Conservation (phyloP, 2,888 invertebrate genomes). For the Folsomia candida region DNA sequence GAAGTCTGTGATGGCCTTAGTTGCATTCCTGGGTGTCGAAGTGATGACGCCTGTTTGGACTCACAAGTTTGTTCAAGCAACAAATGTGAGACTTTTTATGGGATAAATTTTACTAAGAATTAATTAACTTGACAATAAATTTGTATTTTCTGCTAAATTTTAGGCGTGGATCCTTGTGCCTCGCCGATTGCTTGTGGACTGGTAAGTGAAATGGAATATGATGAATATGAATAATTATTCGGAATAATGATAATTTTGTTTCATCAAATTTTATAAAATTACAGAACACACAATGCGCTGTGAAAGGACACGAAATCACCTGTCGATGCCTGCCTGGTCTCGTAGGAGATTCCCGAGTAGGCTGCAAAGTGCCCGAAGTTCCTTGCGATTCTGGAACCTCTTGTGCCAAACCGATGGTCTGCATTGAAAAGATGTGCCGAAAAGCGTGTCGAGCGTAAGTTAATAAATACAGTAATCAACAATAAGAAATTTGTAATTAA, state of each 20-base stretch:
- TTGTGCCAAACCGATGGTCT: slow-evolving; percentile 70
- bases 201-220: neutral
- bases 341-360: slow-evolving; percentile 70
- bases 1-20: slow-evolving; percentile 80
- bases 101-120: neutral
- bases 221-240: neutral
- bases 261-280: slow-evolving; percentile 27
- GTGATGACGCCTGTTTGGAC: slow-evolving; percentile 71
- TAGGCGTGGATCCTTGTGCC: slow-evolving; percentile 65
- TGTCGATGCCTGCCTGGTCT: slow-evolving; percentile 72
- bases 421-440: slow-evolving; percentile 75
- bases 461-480: neutral
- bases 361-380: slow-evolving; percentile 68
- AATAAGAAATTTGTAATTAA: neutral
- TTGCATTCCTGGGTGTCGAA: slow-evolving; percentile 77
- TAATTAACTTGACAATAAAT: neutral
- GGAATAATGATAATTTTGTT: neutral
- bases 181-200: slow-evolving; percentile 78
- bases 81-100: slow-evolving; percentile 61
- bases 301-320: slow-evolving; percentile 68
- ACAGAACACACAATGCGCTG: slow-evolving; percentile 69
- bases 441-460: slow-evolving; percentile 71
- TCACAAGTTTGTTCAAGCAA: slow-evolving; percentile 73
- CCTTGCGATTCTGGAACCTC: slow-evolving; percentile 66
- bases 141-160: neutral